phyloP scores from a whole-genome alignment of 2,797 vertebrate species.

The Lepilemur ruficaudatus region DNA sequence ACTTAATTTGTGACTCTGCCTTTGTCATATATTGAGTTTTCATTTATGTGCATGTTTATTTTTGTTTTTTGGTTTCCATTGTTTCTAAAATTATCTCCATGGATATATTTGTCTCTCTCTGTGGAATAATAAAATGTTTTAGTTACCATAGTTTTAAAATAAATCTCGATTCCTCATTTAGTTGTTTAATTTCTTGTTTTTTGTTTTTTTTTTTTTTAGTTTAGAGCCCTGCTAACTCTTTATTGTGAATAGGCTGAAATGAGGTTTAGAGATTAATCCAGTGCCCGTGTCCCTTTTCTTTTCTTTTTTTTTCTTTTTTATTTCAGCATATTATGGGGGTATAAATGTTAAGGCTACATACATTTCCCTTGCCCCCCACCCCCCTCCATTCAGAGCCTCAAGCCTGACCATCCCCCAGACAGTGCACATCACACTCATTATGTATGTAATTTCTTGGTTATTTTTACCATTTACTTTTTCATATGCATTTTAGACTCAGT shows the following conservation, averaged over 20 bases:
- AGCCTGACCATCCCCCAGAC: too few species aligned
- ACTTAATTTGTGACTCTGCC: background rate
- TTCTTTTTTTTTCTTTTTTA: too few species aligned
- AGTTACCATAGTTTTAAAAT: background rate
- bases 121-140: background rate
- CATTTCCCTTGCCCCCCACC: too few species aligned
- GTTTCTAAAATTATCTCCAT: background rate
- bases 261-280: background rate
- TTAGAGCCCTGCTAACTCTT: background rate
- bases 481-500: background rate
- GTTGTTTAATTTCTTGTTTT: background rate
- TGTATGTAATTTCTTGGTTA: background rate
- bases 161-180: background rate
- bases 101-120: background rate
- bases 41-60: background rate
- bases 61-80: background rate
- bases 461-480: background rate
- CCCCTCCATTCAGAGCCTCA: too few species aligned
- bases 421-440: too few species aligned
- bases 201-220: background rate
- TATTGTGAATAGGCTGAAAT: background rate
- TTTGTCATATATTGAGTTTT: background rate
- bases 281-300: background rate
- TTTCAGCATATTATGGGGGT: too few species aligned
- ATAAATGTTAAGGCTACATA: too few species aligned